Percentiles rank a stretch among this genome's conserved stretches.
phyloP scores from a whole-genome alignment of 1,140 invertebrate species.

The Drosophila rhopaloa region DNA sequence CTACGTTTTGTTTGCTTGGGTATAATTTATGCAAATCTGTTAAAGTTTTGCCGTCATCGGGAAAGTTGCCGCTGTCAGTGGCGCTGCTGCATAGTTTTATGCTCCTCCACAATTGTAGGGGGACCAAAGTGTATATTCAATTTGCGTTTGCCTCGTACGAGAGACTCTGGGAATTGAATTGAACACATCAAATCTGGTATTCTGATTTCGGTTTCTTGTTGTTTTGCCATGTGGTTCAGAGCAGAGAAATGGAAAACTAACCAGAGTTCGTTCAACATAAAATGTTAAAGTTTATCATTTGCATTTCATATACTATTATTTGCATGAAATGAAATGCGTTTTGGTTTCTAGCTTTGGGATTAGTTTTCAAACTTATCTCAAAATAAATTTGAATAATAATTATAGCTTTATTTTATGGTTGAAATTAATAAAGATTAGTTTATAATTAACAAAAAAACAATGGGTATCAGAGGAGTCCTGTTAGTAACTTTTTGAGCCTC shows the following conservation, averaged over 20 bases:
- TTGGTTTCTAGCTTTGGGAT: not conserved
- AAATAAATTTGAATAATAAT: not conserved
- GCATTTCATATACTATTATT: slow-evolving; percentile 16
- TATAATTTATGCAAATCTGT: slow-evolving; percentile 81
- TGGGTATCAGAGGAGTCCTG: slow-evolving; percentile 17
- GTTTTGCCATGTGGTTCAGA: slow-evolving; percentile 16
- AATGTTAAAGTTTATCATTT: slow-evolving; percentile 10
- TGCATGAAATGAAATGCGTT: slow-evolving; percentile 2
- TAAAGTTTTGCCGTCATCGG: slow-evolving; percentile 79
- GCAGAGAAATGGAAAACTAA: slow-evolving; percentile 8
- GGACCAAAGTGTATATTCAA: slow-evolving; percentile 43
- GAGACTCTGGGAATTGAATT: slow-evolving; percentile 34
- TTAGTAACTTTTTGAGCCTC: not conserved
- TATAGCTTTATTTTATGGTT: too few relatives aligned
- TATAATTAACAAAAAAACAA: not conserved
- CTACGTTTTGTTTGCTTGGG: slow-evolving; percentile 55
- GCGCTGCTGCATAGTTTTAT: slow-evolving; percentile 74
- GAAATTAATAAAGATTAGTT: too few relatives aligned
- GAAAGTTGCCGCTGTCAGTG: slow-evolving; percentile 69
- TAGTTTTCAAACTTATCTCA: not conserved
- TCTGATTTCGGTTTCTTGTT: slow-evolving; percentile 16
- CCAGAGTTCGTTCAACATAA: slow-evolving; percentile 10
- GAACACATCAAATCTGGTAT: slow-evolving; percentile 32
- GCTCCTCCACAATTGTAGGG: slow-evolving; percentile 23
- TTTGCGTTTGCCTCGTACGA: slow-evolving; percentile 32